Conservation (phyloP, 2,113 vertebrate species). For the Alligator mississippiensis region DNA sequence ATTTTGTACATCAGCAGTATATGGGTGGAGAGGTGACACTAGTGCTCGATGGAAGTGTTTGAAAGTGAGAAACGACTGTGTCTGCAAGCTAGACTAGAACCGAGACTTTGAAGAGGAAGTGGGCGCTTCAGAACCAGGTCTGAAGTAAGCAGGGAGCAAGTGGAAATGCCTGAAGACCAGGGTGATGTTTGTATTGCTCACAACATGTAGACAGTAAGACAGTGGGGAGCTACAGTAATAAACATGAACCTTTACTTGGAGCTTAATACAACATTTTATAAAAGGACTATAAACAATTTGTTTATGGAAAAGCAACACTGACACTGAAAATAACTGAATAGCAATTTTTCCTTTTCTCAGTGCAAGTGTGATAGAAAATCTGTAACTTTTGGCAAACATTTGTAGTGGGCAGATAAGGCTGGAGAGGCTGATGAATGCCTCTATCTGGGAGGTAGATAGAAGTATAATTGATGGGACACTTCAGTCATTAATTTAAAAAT, state of each 20-base stretch:
- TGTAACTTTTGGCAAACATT: not conserved
- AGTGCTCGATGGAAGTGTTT: not conserved
- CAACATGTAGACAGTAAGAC: fast-evolving
- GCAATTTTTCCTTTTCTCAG: too few relatives aligned
- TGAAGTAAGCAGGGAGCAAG: not conserved
- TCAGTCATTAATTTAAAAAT: not conserved
- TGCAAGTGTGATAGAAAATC: not conserved
- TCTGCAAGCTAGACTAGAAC: not conserved
- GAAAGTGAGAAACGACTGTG: fast-evolving
- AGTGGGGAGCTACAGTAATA: not conserved
- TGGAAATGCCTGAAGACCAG: not conserved
- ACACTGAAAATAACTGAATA: too few relatives aligned
- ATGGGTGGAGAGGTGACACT: fast-evolving
- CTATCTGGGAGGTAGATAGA: not conserved
- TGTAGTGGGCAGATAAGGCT: not conserved
- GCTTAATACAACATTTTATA: too few relatives aligned
- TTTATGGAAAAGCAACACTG: too few relatives aligned
- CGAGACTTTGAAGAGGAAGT: not conserved
- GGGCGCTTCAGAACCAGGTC: not conserved
- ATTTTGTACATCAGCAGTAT: fast-evolving
- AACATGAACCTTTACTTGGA: not conserved
- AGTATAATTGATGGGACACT: not conserved
- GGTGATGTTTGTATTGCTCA: fast-evolving
- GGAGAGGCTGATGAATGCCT: not conserved
- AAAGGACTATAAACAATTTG: too few relatives aligned